A percentile compares a stretch with the other conserved stretches of the same genome.
These are phyloP conservation scores for Cheracebus regulus DNA, from an alignment of 2,797 vertebrate genomes.

Conservation along the genomic window DNA sequence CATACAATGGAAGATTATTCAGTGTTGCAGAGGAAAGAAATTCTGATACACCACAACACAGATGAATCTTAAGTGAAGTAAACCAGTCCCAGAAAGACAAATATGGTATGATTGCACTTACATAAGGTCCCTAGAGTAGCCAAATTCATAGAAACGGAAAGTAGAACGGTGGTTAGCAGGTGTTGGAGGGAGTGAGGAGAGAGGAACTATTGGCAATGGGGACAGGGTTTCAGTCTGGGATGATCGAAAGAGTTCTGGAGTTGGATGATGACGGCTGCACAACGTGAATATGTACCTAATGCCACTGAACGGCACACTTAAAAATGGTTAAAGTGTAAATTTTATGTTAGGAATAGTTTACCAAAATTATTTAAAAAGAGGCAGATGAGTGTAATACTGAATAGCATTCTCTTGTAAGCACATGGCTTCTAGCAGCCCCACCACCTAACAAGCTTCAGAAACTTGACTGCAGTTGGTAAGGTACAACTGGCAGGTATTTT, in stretches of 20 bases:
- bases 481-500: neutral
- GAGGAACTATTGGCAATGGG: no score
- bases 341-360: neutral
- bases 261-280: fast-evolving
- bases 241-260: neutral
- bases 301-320: neutral
- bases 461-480: neutral
- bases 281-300: neutral
- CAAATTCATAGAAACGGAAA: neutral
- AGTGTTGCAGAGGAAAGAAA: neutral
- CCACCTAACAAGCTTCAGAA: neutral
- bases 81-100: neutral
- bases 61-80: neutral
- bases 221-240: neutral
- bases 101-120: neutral
- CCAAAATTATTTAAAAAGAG: neutral
- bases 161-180: neutral
- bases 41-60: no score
- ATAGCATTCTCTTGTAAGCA: neutral
- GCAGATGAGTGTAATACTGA: neutral
- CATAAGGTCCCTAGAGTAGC: neutral
- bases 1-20: neutral
- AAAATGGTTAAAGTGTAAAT: neutral
- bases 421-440: neutral
- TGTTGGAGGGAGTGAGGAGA: fast-evolving